Evolutionary conservation across 2,888 invertebrate species (phyloP).

Genomic region (Zelleria hepariella): DNA sequence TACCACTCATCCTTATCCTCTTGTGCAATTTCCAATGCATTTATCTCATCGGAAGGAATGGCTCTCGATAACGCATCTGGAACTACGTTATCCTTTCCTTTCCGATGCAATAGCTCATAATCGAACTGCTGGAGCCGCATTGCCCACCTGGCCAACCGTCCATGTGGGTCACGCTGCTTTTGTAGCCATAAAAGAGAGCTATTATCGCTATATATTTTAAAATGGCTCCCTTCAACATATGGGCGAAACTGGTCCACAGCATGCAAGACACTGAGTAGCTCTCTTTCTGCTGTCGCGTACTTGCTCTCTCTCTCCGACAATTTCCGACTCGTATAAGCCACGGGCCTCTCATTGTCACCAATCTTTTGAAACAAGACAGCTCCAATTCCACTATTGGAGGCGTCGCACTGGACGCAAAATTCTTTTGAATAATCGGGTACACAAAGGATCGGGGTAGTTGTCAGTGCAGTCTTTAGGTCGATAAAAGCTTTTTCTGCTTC

Average conservation of each 20-base stretch:
- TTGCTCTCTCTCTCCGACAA: neutral
- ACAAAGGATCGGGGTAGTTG: neutral
- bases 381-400: neutral
- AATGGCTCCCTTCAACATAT: slow-evolving; percentile 10
- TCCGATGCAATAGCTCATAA: slow-evolving; percentile 9
- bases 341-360: too few relatives aligned
- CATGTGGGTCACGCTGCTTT: slow-evolving; percentile 12
- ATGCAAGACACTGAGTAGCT: slow-evolving; percentile 20
- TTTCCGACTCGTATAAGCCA: neutral
- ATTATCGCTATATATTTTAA: too few relatives aligned
- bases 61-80: slow-evolving; percentile 5
- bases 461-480: neutral
- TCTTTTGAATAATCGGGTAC: neutral
- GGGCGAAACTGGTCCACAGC: slow-evolving; percentile 16
- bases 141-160: slow-evolving; percentile 12
- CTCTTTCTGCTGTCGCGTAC: slow-evolving; percentile 18
- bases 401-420: neutral
- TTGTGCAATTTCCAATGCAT: neutral
- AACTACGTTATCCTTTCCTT: slow-evolving; percentile 10
- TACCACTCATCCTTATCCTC: slow-evolving; percentile 2
- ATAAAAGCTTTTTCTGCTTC: too few relatives aligned
- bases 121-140: slow-evolving; percentile 12
- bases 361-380: too few relatives aligned
- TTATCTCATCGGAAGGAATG: neutral
- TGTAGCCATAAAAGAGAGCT: slow-evolving; percentile 9